These are phyloP conservation scores for Macrotis lagotis DNA, from an alignment of 2,113 vertebrate species.

Conservation along the genomic window DNA sequence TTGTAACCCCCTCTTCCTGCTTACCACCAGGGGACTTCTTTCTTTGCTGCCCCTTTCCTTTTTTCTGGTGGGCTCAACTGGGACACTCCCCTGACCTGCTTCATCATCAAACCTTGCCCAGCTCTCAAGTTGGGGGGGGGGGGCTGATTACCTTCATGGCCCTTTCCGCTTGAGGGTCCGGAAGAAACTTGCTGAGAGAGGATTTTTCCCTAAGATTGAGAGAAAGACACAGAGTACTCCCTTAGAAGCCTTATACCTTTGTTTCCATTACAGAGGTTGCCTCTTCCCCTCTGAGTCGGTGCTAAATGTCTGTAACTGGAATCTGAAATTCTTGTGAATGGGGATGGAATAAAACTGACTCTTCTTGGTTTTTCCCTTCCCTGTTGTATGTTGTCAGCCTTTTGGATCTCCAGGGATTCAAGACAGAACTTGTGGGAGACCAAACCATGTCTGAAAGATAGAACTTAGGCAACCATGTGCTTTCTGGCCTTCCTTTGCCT, in stretches of 20 bases:
- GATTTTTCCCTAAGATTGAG: background rate
- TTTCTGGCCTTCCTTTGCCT: conserved; percentile 29
- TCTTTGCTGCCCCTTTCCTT: background rate
- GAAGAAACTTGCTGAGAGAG: conserved; percentile 42
- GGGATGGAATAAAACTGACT: background rate
- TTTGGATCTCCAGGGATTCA: background rate
- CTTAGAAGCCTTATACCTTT: conserved; percentile 73
- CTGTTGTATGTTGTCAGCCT: background rate
- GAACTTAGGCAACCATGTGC: background rate
- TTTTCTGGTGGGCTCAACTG: background rate
- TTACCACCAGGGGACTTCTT: background rate
- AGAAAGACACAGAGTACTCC: conserved; percentile 35
- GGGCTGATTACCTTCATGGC: conserved; percentile 57
- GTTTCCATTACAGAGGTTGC: conserved; percentile 1
- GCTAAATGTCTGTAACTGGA: conserved; percentile 75
- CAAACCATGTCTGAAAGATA: background rate
- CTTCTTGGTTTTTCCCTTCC: background rate
- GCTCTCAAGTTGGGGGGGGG: background rate
- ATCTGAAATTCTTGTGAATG: conserved; percentile 12
- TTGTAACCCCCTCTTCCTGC: background rate
- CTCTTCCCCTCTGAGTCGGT: conserved; percentile 72
- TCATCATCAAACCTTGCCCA: background rate
- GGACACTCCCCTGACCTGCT: background rate
- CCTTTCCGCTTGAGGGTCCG: background rate
- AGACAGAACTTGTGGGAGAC: background rate